A percentile compares a stretch with the other conserved stretches of the same genome.
These are phyloP conservation scores for Sebastes cheni DNA, from an alignment of 2,797 vertebrate genomes.

Conservation along the genomic window DNA sequence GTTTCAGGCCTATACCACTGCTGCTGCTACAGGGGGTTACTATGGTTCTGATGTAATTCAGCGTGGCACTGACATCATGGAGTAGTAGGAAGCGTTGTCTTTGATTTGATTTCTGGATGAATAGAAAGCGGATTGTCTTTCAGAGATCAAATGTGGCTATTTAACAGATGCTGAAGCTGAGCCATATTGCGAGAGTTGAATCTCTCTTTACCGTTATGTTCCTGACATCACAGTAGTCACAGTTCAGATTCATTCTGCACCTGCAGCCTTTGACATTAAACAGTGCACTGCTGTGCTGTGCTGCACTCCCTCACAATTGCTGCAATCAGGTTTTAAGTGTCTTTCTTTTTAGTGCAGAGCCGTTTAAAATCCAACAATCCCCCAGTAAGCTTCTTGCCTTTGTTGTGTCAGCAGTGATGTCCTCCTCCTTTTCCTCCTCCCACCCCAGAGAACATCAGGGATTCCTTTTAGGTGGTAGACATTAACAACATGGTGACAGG, in stretches of 20 bases:
- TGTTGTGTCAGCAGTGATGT: conserved; percentile 55
- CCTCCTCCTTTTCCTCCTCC: conserved; percentile 34
- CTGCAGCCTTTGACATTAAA: not conserved
- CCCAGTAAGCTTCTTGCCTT: conserved; percentile 54
- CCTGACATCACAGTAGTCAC: not conserved
- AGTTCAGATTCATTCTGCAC: not conserved
- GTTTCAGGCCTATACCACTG: conserved; percentile 41
- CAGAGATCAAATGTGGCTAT: not conserved
- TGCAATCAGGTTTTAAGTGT: conserved; percentile 26
- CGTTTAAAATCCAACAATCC: conserved; percentile 49
- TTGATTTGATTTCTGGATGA: conserved; percentile 30
- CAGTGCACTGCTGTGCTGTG: not conserved
- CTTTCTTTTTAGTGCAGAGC: conserved; percentile 36
- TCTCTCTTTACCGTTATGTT: not conserved
- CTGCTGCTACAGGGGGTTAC: not conserved
- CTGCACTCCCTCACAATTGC: not conserved
- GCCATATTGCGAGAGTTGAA: not conserved
- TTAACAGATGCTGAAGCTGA: not conserved
- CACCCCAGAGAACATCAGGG: conserved; percentile 6
- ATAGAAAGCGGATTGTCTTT: conserved; percentile 1
- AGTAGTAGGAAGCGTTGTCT: not conserved
- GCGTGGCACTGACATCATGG: not conserved
- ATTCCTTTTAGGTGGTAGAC: conserved; percentile 4
- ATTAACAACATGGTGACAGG: not conserved
- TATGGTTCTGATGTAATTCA: conserved; percentile 33